phyloP scores from a whole-genome alignment of 2,888 invertebrate species.

The Julus scandinavius region DNA sequence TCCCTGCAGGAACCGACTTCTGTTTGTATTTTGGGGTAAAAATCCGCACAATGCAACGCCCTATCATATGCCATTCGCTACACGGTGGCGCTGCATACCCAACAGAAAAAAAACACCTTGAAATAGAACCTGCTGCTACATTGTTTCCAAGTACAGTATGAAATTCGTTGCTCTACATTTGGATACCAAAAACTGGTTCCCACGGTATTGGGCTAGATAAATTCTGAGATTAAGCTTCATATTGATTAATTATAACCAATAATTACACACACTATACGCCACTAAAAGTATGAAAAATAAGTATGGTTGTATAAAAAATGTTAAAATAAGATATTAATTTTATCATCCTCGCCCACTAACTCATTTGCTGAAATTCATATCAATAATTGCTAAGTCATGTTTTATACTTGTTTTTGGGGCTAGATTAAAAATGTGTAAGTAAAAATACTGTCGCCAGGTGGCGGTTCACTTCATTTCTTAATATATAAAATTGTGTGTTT shows the following conservation, averaged over 20 bases:
- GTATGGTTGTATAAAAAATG: not conserved
- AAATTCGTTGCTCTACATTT: conserved; percentile 5
- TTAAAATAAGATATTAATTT: not conserved
- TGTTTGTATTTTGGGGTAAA: conserved; percentile 4
- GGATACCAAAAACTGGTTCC: not conserved
- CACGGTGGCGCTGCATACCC: not conserved
- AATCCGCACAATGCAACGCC: conserved; percentile 16
- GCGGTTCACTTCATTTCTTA: not conserved
- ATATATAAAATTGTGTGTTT: not conserved
- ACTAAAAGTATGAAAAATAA: not conserved
- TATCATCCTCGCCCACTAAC: not conserved
- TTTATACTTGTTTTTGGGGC: not conserved
- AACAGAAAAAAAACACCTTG: not conserved
- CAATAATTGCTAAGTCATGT: not conserved
- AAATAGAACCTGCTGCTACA: not conserved
- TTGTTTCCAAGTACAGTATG: not conserved
- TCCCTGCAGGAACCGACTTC: conserved; percentile 38
- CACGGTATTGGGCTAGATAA: not conserved
- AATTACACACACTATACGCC: not conserved
- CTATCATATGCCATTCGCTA: not conserved
- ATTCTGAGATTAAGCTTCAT: not conserved
- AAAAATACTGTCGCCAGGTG: not conserved
- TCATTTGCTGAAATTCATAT: not conserved
- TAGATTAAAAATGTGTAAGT: not conserved
- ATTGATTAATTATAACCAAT: not conserved